Evolutionary conservation across 1,140 invertebrate species (phyloP), one percentile per base, ranked within the genome.

Genomic region (Drosophila leontia): DNA sequence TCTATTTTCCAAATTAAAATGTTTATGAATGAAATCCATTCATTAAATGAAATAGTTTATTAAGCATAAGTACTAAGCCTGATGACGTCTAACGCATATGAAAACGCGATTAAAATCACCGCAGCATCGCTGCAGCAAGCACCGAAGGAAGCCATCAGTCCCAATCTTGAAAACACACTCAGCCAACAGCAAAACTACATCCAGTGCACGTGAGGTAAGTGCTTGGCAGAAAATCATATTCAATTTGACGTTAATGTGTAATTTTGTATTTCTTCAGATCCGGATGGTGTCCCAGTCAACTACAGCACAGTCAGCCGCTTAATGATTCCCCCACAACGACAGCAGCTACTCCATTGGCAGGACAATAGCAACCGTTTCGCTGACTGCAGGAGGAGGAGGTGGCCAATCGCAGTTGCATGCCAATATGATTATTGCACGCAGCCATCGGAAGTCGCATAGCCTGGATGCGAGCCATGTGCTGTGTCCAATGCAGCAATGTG

Each of bases 241-340:
- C 2, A 13, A 42, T 9, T 4, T 13, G 1, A 45, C 32, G 4
- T 11, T 11, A 51, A n/a, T 23, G 6, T 3, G 2, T 12, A 5
- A n/a, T 42, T 7, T 51, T 56, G 1, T 23, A 41, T 48, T 1
- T 7, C 34, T 32, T 19, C 13, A 91, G 97, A 94, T 98, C 97
- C 79, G 97, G 97, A 37, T 98, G 97, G 75, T 98, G 97, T 92
- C 97, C 97, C 67, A 97, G 96, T 94, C 97, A 98, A 92, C 94
- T 97, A 92, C 94, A 97, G 86, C 96, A 96, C 84, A 93, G 94
- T 81, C 93, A 94, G 77, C 94, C 94, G 17, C 51, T 51, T 12
- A 82, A 85, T 45, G 92, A 93, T 60, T 42, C 78, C 12, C 17
- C 61, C 7, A 37, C 53, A 41, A 41, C 67, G 11, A 41, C 72